phyloP scores from a whole-genome alignment of 2,888 invertebrate species.

The Pollenia griseotomentosa region DNA sequence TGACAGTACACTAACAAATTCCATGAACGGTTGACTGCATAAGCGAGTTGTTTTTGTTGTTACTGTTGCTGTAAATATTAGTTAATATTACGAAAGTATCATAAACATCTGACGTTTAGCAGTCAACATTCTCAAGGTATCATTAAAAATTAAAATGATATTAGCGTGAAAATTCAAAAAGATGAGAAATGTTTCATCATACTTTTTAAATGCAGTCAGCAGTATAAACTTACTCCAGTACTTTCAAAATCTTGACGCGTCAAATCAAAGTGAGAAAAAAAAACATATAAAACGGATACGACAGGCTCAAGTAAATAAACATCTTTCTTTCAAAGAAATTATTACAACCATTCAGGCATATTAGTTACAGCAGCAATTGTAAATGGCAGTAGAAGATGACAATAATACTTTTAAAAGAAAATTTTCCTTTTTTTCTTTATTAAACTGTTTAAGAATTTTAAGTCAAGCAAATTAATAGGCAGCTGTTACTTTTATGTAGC shows the following conservation, averaged over 20 bases:
- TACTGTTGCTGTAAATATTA: not conserved
- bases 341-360: slow-evolving; percentile 57
- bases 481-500: too few relatives aligned
- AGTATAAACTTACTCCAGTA: not conserved
- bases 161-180: slow-evolving; percentile 33
- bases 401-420: slow-evolving; percentile 8
- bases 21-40: not conserved
- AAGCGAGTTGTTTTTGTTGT: not conserved
- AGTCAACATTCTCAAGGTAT: slow-evolving; percentile 62
- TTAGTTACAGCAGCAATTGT: slow-evolving; percentile 26
- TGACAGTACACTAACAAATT: not conserved
- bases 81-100: slow-evolving; percentile 22
- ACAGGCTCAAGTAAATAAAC: not conserved
- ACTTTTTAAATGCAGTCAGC: not conserved
- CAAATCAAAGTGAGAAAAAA: not conserved
- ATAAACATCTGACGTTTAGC: slow-evolving; percentile 56
- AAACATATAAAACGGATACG: not conserved
- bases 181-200: not conserved
- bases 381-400: not conserved
- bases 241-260: not conserved
- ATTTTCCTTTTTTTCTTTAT: slow-evolving; percentile 35
- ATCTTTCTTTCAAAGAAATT: not conserved
- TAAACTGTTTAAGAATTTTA: too few relatives aligned
- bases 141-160: slow-evolving; percentile 57
- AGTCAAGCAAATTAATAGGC: too few relatives aligned